phyloP scores from a whole-genome alignment of 2,888 invertebrate genomes.

The Heteromyza rotundicornis region DNA sequence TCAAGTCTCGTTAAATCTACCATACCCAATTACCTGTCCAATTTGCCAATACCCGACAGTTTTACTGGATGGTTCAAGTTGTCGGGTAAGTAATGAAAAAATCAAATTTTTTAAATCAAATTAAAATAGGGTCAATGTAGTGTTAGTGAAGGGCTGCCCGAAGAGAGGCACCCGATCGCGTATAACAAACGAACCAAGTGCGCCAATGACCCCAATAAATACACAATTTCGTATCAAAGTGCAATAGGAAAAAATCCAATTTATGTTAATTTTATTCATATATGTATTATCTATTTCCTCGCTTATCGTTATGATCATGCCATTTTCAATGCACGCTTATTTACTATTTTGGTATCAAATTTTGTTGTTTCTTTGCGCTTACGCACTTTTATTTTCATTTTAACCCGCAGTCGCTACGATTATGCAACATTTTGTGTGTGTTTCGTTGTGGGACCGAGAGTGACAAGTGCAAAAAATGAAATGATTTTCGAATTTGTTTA shows the following conservation, averaged over 20 bases:
- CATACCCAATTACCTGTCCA: constrained; percentile 83
- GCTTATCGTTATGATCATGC: too few species aligned
- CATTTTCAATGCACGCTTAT: too few species aligned
- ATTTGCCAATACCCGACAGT: constrained; percentile 82
- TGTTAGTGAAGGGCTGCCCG: too few species aligned
- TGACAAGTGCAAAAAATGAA: constrained; percentile 1
- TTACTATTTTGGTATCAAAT: background rate
- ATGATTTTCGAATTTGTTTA: background rate
- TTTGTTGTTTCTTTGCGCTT: constrained; percentile 13
- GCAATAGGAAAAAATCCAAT: too few species aligned
- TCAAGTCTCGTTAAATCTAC: constrained; percentile 79
- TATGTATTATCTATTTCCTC: too few species aligned
- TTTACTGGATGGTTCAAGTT: constrained; percentile 86
- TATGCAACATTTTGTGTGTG: background rate
- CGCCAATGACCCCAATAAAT: too few species aligned
- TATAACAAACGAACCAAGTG: too few species aligned
- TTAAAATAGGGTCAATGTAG: too few species aligned
- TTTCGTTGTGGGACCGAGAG: background rate
- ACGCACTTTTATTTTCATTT: background rate
- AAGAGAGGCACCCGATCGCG: too few species aligned
- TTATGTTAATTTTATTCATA: too few species aligned
- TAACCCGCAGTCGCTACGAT: background rate
- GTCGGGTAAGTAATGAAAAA: constrained; percentile 70
- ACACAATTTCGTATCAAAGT: too few species aligned
- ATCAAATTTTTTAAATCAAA: too few species aligned